Evolutionary conservation across 2,888 invertebrate genomes (phyloP), one percentile per base, ranked within the genome.

Genomic region (Abrostola triplasia): DNA sequence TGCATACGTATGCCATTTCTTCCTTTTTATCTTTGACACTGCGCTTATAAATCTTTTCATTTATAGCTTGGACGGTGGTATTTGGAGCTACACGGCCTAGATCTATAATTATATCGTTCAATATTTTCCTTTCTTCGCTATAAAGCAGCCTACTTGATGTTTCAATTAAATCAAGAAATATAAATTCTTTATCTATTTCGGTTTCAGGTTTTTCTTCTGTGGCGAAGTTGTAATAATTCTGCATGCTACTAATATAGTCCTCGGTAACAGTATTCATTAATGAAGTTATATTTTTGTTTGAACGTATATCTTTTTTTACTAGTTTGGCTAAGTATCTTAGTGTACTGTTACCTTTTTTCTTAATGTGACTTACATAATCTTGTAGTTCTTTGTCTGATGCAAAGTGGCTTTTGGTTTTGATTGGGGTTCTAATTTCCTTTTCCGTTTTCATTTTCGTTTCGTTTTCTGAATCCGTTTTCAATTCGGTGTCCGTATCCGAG

Each of bases 1-100:
- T 5, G 64, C 89, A 89, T 11, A 87, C 51, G 48, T 80, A 74
- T 58, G 65, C 52, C 10, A 88, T 59, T 49, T 82, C 81, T n/a
- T 81, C 61, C 62, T 59, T 82, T 65, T 80, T 87, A 6, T 80
- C 61, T 5, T 70, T 59, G 1, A 76, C 41, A 40, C 60, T 77
- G 5, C 76, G 51, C 36, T 67, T 67, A 13, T 57, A 61, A 13
- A 84, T 67, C 37, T 49, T 59, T 41, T 76, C 24, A n/a, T 55
- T 59, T 36, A 79, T 13, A 10, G 12, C 10, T 38, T 56, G 4
- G 11, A 53, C 40, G 0, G 5, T 35, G 0, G 1, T 11, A 35
- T 47, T 49, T 11, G 35, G 1, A 4, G 5, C 6, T 1, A n/a
- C 40, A 35, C 13, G 7, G 4, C 40, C 58, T 38, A 56, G 50